Percentiles rank a stretch among this genome's conserved stretches.
Conservation (phyloP, 2,797 vertebrate species). For the Sebastes oblongus region DNA sequence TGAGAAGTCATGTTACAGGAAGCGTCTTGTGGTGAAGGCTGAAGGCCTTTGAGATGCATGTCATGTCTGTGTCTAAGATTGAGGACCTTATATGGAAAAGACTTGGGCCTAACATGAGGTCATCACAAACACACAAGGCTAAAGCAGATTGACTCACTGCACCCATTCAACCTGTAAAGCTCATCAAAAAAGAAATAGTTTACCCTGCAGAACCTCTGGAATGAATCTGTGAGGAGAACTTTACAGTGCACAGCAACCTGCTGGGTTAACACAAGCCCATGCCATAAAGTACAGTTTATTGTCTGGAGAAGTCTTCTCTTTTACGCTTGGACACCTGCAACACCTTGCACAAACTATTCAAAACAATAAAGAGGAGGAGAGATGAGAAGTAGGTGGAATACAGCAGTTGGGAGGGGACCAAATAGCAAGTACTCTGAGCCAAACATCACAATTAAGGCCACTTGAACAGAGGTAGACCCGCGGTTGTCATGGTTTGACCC, state of each 20-base stretch:
- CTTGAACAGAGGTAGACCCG: conserved; percentile 52
- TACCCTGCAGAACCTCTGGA: neutral
- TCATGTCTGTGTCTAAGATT: conserved; percentile 54
- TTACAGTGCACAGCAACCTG: neutral
- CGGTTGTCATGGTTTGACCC: conserved; percentile 72
- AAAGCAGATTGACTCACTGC: conserved; percentile 6
- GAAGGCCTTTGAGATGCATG: conserved; percentile 58
- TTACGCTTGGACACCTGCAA: conserved; percentile 20
- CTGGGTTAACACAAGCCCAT: neutral
- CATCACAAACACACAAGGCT: conserved; percentile 38
- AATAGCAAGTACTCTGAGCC: conserved; percentile 38
- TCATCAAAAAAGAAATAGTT: conserved; percentile 6
- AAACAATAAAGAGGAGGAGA: neutral
- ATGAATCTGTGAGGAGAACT: neutral
- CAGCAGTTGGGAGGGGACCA: neutral
- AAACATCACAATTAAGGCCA: conserved; percentile 61
- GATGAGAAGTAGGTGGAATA: neutral
- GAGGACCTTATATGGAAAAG: conserved; percentile 73
- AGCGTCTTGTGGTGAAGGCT: conserved; percentile 56
- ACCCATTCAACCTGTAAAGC: conserved; percentile 22
- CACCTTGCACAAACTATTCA: conserved; percentile 22
- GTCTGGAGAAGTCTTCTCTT: neutral
- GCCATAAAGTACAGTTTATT: conserved; percentile 8
- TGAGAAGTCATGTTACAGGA: conserved; percentile 71
- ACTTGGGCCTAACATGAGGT: conserved; percentile 31